Conservation (phyloP, 2,113 vertebrate species). For the Trematomus loennbergii region DNA sequence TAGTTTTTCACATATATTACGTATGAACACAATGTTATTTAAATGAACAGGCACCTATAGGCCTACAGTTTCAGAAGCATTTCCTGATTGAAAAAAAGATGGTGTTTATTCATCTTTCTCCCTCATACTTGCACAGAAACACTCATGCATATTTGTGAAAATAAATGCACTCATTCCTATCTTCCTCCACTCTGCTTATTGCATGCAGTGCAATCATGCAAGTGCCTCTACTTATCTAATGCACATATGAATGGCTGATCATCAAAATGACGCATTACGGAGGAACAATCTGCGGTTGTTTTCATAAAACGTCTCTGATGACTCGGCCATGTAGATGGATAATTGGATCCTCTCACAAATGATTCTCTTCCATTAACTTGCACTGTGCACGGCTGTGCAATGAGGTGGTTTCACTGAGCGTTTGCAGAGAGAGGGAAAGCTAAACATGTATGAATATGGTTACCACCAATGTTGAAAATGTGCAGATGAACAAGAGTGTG, state of each 20-base stretch:
- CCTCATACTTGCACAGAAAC: constrained; percentile 1
- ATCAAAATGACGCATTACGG: constrained; percentile 13
- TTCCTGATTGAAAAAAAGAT: not conserved
- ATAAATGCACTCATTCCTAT: constrained; percentile 16
- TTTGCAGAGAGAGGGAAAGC: not conserved
- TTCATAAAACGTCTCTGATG: constrained; percentile 28
- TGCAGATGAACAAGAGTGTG: not conserved
- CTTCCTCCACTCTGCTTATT: not conserved
- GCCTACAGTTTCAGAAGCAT: not conserved
- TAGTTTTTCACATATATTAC: constrained; percentile 9
- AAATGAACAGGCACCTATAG: constrained; percentile 5
- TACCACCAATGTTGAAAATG: not conserved
- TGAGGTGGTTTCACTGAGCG: constrained; percentile 1
- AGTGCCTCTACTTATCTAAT: constrained; percentile 20
- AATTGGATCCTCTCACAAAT: constrained; percentile 28
- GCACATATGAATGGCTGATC: constrained; percentile 24
- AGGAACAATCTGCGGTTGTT: constrained; percentile 20
- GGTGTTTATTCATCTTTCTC: not conserved
- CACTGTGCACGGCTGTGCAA: not conserved
- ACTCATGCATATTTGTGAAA: constrained; percentile 17
- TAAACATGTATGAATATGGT: not conserved
- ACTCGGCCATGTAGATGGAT: constrained; percentile 11
- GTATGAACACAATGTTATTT: not conserved
- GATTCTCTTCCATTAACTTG: constrained; percentile 20
- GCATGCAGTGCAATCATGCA: constrained; percentile 16